Evolutionary conservation across 2,888 invertebrate species (phyloP), one percentile per base, ranked within the genome.

Genomic region (Sarcophaga subvicina): DNA sequence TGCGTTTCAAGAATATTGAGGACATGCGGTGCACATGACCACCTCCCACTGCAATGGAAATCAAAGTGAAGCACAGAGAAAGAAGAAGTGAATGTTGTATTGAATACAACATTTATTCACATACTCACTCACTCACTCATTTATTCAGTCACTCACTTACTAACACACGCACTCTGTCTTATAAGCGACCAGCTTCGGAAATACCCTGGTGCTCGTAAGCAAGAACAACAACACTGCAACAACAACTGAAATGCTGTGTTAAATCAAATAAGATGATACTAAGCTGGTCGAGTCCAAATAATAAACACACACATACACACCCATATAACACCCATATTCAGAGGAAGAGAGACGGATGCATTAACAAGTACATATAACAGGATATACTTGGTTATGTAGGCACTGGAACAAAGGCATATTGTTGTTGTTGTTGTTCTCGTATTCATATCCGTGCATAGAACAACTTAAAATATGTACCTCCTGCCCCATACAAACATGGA

Each of bases 211-310:
- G 12, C 54, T 54, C 54, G 54, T 54, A 14, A 4, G 17, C 54
- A 54, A 54, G 14, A 60, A 47, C 67, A 77, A 45, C 59, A 14
- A 79, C 63, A n/a, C n/a, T n/a, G n/a, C 49, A 49, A 49, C 47
- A 59, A 73, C 12, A 49, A 54, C 54, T 17, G 54, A 54, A 14
- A 54, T 54, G 69, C 62, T 64, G 22, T 27, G 67, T 27, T 54
- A 79, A 79, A 62, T 78, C 69, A 59, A 79, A 84, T 79, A 73
- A 79, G 64, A 79, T 59, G 63, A 20, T 62, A 54, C 37, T 71
- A 80, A 82, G 49, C 47, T 45, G n/a, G 10, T 63, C 63, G 64
- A 54, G 75, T 27, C 11, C 70, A 37, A 67, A 60, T 59, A 45
- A 66, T 27, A 69, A 22, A 45, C 25, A 62, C 27, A n/a, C 5